Percentiles rank a stretch among this genome's conserved stretches.
These are phyloP conservation scores for Linepithema humile DNA, from an alignment of 1,140 invertebrate species.

Conservation along the genomic window DNA sequence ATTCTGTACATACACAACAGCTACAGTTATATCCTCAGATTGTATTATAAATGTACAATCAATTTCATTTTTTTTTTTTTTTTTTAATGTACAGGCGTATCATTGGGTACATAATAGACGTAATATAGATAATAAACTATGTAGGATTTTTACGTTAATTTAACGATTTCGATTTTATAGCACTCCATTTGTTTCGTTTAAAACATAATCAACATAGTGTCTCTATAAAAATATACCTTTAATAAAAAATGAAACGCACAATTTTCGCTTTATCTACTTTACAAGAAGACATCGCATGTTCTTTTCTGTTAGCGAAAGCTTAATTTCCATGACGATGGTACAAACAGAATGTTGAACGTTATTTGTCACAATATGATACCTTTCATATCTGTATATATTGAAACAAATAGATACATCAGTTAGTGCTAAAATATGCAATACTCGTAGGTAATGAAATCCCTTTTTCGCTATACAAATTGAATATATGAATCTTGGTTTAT, in stretches of 20 bases:
- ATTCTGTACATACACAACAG: constrained; percentile 71
- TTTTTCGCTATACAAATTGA: constrained; percentile 37
- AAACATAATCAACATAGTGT: constrained; percentile 67
- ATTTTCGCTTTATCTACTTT: constrained; percentile 51
- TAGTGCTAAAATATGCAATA: constrained; percentile 11
- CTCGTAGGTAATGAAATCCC: constrained; percentile 7
- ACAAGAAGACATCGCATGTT: constrained; percentile 56
- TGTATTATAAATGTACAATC: constrained; percentile 71
- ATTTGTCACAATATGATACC: not conserved
- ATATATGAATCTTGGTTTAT: constrained; percentile 19
- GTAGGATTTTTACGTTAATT: constrained; percentile 39
- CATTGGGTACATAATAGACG: constrained; percentile 36
- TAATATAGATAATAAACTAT: constrained; percentile 45
- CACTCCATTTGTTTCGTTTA: constrained; percentile 49
- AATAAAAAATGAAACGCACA: constrained; percentile 65
- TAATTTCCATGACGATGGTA: constrained; percentile 13
- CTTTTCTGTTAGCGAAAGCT: constrained; percentile 22
- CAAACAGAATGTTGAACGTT: constrained; percentile 13
- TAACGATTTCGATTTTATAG: constrained; percentile 54
- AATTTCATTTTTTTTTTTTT: constrained; percentile 54
- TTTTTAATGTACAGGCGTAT: constrained; percentile 40
- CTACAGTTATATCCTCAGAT: constrained; percentile 64
- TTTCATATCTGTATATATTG: not conserved
- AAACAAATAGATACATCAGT: not conserved
- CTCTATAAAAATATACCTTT: constrained; percentile 76